A percentile compares a stretch with the other conserved stretches of the same genome.
phyloP scores from a whole-genome alignment of 2,888 invertebrate genomes.

The Cryptosula pallasiana region DNA sequence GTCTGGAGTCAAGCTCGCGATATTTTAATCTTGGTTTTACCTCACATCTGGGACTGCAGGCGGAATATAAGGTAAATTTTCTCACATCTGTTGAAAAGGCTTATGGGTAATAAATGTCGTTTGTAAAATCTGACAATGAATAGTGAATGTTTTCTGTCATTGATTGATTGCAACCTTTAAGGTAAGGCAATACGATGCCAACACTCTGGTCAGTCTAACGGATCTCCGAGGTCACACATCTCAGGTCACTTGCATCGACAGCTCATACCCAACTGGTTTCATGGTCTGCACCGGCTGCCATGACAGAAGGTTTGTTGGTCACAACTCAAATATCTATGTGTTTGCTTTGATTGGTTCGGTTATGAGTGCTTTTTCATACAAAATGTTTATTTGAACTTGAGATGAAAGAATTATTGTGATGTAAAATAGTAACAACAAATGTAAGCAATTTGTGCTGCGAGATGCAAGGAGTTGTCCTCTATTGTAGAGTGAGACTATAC shows the following conservation, averaged over 20 bases:
- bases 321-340: background rate
- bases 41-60: constrained; percentile 17
- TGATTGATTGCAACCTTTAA: constrained; percentile 27
- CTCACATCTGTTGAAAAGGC: too few relatives aligned
- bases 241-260: constrained; percentile 36
- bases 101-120: too few relatives aligned
- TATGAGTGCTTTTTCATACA: too few relatives aligned
- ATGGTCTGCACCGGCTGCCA: constrained; percentile 39
- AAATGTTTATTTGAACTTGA: too few relatives aligned
- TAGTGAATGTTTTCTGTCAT: background rate
- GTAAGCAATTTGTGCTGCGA: too few relatives aligned
- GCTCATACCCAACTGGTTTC: constrained; percentile 34
- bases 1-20: background rate
- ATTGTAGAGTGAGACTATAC: constrained; percentile 40
- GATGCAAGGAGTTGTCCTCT: background rate
- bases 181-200: constrained; percentile 41
- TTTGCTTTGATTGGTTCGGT: too few relatives aligned
- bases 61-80: constrained; percentile 13
- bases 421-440: too few relatives aligned
- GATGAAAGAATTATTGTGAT: too few relatives aligned
- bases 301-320: constrained; percentile 38
- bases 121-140: too few relatives aligned
- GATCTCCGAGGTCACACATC: constrained; percentile 39
- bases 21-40: constrained; percentile 1
- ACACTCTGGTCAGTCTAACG: constrained; percentile 29